These are phyloP conservation scores for Drosophila paranaensis DNA, from an alignment of 2,888 invertebrate species.

Conservation along the genomic window DNA sequence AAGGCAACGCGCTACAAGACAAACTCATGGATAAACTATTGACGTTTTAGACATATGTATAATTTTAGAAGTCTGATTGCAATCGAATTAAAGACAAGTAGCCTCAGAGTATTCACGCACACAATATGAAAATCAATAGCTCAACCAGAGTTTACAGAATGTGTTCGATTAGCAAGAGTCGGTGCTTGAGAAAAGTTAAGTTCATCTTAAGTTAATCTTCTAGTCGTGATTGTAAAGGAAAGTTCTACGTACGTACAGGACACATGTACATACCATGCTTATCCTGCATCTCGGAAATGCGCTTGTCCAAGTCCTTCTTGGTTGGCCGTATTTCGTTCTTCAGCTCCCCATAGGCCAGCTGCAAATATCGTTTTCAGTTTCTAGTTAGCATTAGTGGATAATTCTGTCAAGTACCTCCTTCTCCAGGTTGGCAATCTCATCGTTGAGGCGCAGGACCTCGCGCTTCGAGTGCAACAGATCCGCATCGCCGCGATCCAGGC, in stretches of 20 bases:
- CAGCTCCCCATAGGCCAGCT: slow-evolving; percentile 88
- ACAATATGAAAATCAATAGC: slow-evolving; percentile 85
- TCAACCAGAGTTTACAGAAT: slow-evolving; percentile 78
- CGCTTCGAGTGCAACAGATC: slow-evolving; percentile 92
- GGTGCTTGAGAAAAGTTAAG: slow-evolving; percentile 14
- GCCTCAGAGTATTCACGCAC: slow-evolving; percentile 34
- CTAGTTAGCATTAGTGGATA: background rate
- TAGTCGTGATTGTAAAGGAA: background rate
- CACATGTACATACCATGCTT: slow-evolving; percentile 90
- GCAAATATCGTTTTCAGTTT: slow-evolving; percentile 36
- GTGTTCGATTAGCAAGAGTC: slow-evolving; percentile 14
- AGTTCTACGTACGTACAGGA: too few species aligned
- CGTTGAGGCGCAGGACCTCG: slow-evolving; percentile 91
- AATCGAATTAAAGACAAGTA: slow-evolving; percentile 18
- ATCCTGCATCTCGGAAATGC: slow-evolving; percentile 92
- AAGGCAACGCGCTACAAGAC: slow-evolving; percentile 61
- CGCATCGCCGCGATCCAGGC: slow-evolving; percentile 91
- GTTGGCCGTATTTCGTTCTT: slow-evolving; percentile 87
- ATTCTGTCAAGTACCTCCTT: slow-evolving; percentile 89
- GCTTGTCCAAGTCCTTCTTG: slow-evolving; percentile 90
- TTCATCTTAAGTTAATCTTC: background rate
- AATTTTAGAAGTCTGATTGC: background rate
- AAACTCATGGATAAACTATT: slow-evolving; percentile 90
- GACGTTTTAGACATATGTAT: slow-evolving; percentile 78
- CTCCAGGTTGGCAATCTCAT: slow-evolving; percentile 91